Evolutionary conservation across 1,140 invertebrate genomes (phyloP), one percentile per base, ranked within the genome.

Genomic region (Drosophila chauvacae): DNA sequence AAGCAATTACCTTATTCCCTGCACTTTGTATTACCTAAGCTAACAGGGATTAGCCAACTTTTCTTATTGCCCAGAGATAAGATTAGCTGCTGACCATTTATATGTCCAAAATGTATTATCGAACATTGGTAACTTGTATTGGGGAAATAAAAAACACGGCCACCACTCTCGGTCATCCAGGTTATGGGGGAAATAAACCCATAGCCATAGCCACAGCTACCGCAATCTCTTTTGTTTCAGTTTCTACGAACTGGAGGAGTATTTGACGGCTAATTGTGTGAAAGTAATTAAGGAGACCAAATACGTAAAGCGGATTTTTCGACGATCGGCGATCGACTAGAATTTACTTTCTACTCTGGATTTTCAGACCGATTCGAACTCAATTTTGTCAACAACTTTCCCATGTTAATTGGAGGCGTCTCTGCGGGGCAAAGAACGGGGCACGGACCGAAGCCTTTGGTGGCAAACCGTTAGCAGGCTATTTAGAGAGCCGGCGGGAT

Each of bases 321-420:
- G 59, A 39, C 18, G 37, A 26, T 33, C 60, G 45, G 18, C 28
- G 48, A 57, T 48, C 16, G 44, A 33, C 63, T 63, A 88, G 85
- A 90, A 90, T 90, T 90, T 90, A 90, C 85, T 90, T 90, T 90
- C 85, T 90, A 90, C 81, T 74, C 81, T 90, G 85, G 85, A 85
- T 88, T 81, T 81, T 41, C 42, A 70, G 77, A 61, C 59, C 63
- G 44, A 69, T 62, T 57, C 59, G 35, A 26, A 39, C 20, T 61
- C 77, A 87, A 70, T 84, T 88, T 87, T 88, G 85, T 90, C 81
- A 90, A 88, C 85, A 90, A 88, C 85, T 88, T 88, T 88, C 85
- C 45, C 85, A 88, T 87, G 84, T 47, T 87, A 87, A 87, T 86
- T 80, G 73, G 42, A 55, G 74, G 56, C 48, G 50, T 68, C 70